phyloP scores from a whole-genome alignment of 2,113 vertebrate genomes.

The Syrmaticus mikado region DNA sequence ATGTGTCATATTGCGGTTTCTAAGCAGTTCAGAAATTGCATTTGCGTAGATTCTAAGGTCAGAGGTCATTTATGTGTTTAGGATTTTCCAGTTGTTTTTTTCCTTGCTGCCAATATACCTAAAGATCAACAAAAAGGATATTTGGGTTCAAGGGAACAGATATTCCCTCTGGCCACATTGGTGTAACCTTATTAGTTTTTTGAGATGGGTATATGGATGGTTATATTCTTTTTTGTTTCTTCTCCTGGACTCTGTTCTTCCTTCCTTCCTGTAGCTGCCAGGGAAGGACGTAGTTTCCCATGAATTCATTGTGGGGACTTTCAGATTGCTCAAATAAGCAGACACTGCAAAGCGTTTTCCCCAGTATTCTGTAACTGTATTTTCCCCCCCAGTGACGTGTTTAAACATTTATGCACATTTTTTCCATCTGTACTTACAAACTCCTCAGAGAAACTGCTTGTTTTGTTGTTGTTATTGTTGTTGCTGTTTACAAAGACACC shows the following conservation, averaged over 20 bases:
- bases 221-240: not conserved
- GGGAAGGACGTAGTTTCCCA: not conserved
- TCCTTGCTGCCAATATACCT: not conserved
- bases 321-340: not conserved
- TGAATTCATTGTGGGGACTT: not conserved
- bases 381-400: not conserved
- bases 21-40: not conserved
- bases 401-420: not conserved
- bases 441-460: not conserved
- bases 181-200: not conserved
- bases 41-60: not conserved
- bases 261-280: not conserved
- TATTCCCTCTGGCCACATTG: not conserved
- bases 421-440: not conserved
- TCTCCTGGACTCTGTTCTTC: not conserved
- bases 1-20: not conserved
- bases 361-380: not conserved
- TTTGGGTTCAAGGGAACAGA: not conserved
- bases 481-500: not conserved
- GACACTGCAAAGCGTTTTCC: not conserved
- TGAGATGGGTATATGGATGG: not conserved
- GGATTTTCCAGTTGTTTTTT: not conserved
- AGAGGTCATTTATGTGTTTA: not conserved
- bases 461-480: not conserved
- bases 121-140: not conserved